A percentile compares a stretch with the other conserved stretches of the same genome.
Conservation (phyloP, 2,113 vertebrate genomes). For the Odocoileus virginianus region DNA sequence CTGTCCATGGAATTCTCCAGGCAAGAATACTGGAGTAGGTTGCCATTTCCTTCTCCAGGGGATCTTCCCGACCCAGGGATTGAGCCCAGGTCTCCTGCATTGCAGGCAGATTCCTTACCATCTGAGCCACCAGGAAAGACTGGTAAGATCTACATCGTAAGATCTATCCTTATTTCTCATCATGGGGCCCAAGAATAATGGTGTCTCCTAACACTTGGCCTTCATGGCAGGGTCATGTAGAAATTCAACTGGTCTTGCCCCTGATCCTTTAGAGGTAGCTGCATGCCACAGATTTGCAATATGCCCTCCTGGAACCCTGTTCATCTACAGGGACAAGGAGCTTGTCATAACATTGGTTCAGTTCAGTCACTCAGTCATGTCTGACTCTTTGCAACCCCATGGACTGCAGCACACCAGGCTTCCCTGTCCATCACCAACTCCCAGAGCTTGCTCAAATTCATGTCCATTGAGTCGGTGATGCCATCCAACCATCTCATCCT, state of each 20-base stretch:
- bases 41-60: background rate
- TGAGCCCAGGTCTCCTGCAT: background rate
- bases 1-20: background rate
- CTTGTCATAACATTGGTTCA: background rate
- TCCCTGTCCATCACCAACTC: background rate
- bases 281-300: background rate
- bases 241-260: background rate
- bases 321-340: background rate
- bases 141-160: background rate
- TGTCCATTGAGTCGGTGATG: background rate
- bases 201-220: background rate
- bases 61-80: background rate
- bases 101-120: background rate
- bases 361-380: background rate
- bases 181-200: background rate
- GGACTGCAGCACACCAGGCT: background rate
- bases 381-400: background rate
- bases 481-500: background rate
- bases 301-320: background rate
- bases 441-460: background rate
- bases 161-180: slow-evolving; percentile 2
- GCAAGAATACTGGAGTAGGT: background rate
- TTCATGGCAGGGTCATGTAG: background rate
- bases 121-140: background rate
- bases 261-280: background rate